Evolutionary conservation across 2,888 invertebrate genomes (phyloP).

Genomic region (Endomychus coccineus): DNA sequence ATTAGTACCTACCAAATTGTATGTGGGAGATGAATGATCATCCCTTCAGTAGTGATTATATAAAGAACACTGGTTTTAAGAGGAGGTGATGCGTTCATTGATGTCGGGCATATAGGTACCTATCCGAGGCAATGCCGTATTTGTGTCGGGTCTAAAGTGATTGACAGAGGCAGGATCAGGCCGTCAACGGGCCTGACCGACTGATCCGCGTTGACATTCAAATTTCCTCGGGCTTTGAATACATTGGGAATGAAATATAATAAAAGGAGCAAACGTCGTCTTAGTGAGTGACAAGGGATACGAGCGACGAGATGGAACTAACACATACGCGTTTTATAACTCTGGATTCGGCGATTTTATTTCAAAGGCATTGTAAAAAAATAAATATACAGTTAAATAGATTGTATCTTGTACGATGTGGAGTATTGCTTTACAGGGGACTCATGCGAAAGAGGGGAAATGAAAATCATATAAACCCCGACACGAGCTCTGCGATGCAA

Average conservation of each 20-base stretch:
- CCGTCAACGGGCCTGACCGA: conserved; percentile 33
- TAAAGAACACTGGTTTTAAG: too few species aligned
- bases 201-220: conserved; percentile 46
- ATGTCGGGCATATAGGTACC: neutral
- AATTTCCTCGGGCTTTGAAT: conserved; percentile 43
- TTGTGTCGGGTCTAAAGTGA: too few species aligned
- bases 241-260: conserved; percentile 37
- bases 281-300: conserved; percentile 34
- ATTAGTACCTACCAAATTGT: too few species aligned
- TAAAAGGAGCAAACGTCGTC: conserved; percentile 29
- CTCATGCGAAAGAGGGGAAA: conserved; percentile 27
- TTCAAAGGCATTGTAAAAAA: conserved; percentile 16
- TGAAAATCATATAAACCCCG: conserved; percentile 39
- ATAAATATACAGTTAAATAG: conserved; percentile 11
- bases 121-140: conserved; percentile 11
- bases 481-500: conserved; percentile 25
- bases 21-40: too few species aligned
- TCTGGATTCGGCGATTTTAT: conserved; percentile 16
- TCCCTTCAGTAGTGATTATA: too few species aligned
- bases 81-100: too few species aligned
- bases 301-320: conserved; percentile 29
- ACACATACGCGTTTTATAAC: conserved; percentile 30
- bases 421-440: conserved; percentile 21
- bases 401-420: neutral
- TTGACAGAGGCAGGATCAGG: conserved; percentile 29